phyloP scores from a whole-genome alignment of 2,113 vertebrate genomes.

The Phylloscopus trochilus region DNA sequence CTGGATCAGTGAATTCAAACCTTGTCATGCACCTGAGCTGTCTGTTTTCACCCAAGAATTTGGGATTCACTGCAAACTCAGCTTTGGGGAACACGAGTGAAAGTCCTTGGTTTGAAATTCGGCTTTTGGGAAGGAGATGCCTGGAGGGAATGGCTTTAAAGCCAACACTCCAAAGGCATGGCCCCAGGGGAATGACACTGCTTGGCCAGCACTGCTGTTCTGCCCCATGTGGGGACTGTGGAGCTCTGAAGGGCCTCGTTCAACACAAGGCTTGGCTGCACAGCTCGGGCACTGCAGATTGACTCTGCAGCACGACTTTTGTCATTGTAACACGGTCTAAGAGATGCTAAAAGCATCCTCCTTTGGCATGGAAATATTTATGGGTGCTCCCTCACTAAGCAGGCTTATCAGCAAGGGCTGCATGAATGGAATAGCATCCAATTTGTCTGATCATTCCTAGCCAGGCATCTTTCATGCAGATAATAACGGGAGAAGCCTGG shows the following conservation, averaged over 20 bases:
- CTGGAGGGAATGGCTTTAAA: not conserved
- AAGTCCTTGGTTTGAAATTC: not conserved
- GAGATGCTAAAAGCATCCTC: not conserved
- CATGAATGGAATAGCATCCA: not conserved
- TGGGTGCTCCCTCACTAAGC: not conserved
- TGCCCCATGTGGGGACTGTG: not conserved
- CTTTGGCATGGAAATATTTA: not conserved
- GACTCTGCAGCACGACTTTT: not conserved
- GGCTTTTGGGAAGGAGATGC: not conserved
- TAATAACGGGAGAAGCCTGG: not conserved
- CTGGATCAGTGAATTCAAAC: not conserved
- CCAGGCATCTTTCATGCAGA: not conserved
- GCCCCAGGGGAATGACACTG: not conserved
- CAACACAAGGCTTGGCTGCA: not conserved
- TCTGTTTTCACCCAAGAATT: not conserved
- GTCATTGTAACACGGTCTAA: not conserved
- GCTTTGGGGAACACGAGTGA: not conserved
- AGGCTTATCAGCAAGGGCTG: not conserved
- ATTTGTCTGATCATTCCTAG: not conserved
- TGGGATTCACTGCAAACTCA: fast-evolving
- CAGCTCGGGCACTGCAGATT: not conserved
- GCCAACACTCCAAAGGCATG: not conserved
- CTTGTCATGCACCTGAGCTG: fast-evolving
- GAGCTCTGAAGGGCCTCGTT: not conserved
- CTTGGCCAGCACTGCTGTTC: not conserved